Percentiles rank a stretch among this genome's conserved stretches.
Conservation (phyloP, 1,140 invertebrate species). For the Campoletis sonorensis region DNA sequence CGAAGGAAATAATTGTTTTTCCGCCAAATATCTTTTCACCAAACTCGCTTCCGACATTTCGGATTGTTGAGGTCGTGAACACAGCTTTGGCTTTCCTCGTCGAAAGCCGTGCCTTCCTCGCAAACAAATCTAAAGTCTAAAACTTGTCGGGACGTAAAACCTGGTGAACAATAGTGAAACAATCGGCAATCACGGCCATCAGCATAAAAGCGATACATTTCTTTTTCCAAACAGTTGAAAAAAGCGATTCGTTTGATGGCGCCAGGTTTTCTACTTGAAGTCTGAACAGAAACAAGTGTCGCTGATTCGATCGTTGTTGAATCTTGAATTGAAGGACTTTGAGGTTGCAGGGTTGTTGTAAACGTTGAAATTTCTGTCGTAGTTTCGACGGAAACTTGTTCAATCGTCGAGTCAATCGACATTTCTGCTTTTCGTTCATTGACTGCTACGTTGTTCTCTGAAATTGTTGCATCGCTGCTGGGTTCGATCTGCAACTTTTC, state of each 20-base stretch:
- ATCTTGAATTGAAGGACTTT: not conserved
- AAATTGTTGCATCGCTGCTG: conserved; percentile 19
- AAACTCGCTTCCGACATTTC: conserved; percentile 65
- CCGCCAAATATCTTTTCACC: conserved; percentile 49
- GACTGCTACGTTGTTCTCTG: not conserved
- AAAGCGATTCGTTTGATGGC: conserved; percentile 33
- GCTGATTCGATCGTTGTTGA: not conserved
- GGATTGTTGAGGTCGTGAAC: conserved; percentile 61
- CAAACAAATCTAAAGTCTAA: conserved; percentile 80
- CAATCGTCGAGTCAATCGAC: conserved; percentile 4
- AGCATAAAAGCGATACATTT: conserved; percentile 78
- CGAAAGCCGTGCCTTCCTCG: conserved; percentile 78
- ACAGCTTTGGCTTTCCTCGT: conserved; percentile 78
- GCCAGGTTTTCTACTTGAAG: not conserved
- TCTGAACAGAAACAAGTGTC: not conserved
- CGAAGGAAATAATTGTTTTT: not conserved
- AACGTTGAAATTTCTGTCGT: conserved; percentile 21
- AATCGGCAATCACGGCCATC: conserved; percentile 78
- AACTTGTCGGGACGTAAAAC: conserved; percentile 77
- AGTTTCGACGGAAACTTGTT: not conserved
- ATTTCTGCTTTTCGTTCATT: not conserved
- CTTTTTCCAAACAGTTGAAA: conserved; percentile 79
- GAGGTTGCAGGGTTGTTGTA: not conserved
- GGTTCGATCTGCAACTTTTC: not conserved
- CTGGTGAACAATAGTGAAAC: conserved; percentile 80